Evolutionary conservation across 2,888 invertebrate species (phyloP), one percentile per base, ranked within the genome.

Genomic region (Dinocampus coccinellae): DNA sequence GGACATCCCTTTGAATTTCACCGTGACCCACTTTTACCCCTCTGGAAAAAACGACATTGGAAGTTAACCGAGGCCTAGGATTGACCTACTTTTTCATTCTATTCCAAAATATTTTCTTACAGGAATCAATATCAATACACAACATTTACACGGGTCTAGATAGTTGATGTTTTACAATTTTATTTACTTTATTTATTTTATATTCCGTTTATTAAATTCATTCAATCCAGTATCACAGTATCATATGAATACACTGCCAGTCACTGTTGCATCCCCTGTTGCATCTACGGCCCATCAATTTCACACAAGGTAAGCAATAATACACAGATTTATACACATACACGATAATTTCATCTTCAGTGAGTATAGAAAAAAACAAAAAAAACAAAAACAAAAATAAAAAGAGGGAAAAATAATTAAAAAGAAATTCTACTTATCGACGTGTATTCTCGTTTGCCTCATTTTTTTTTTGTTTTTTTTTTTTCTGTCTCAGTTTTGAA

Each of bases 21-120:
- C 63, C 39, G 10, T 75, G 76, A 74, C 75, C 75, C 47, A 77
- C 70, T 77, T 76, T 66, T 63, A 47, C 55, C 70, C 64, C 69
- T 66, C 42, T 22, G 55, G 47, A 10, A 64, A 47, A 33, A 42
- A 33, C 26, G 29, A 52, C 63, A 47, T 47, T 47, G 63, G 52
- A 64, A 64, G 65, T 70, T 70, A 65, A 42, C 58, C 34, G 57
- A 70, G 70, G 70, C 70, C 60, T 60, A 34, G 52, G 58, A 65
- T 69, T 65, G 60, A 66, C 66, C 65, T 33, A 61, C 13, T 57
- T 64, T 34, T 66, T 65, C n/a, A n/a, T 53, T 24, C n/a, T 39
- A 16, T 33, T 57, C 53, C 3, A 22, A n/a, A 13, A 34, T 24
- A 36, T 16, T 29, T 61, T 63, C 69, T 13, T 26, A 10, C 60